Percentiles rank a stretch among this genome's conserved stretches.
These are phyloP conservation scores for Lasioglossum vierecki DNA, from an alignment of 2,888 invertebrate genomes.

Conservation along the genomic window DNA sequence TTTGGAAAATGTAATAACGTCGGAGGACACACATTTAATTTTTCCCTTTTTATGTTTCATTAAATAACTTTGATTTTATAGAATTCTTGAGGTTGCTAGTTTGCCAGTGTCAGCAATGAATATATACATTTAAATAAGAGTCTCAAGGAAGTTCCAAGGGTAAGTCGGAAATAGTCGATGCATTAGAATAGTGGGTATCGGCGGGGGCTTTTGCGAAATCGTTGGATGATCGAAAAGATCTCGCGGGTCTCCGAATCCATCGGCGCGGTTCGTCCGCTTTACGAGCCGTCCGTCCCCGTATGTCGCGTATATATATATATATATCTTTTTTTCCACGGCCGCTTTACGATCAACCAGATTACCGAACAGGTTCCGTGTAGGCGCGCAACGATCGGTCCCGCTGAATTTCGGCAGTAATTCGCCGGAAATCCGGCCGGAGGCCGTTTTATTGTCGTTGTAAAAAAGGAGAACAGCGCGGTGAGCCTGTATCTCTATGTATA, in stretches of 20 bases:
- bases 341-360: conserved; percentile 56
- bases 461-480: conserved; percentile 47
- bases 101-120: too few species aligned
- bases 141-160: background rate
- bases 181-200: background rate
- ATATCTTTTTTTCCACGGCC: conserved; percentile 9
- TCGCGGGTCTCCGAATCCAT: background rate
- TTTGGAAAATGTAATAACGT: too few species aligned
- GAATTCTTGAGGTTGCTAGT: too few species aligned
- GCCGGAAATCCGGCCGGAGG: conserved; percentile 60
- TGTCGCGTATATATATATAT: background rate
- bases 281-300: background rate
- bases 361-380: conserved; percentile 30
- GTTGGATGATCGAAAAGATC: background rate
- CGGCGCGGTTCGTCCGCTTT: background rate
- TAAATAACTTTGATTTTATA: too few species aligned
- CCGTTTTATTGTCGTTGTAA: conserved; percentile 68
- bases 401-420: conserved; percentile 67
- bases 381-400: conserved; percentile 45
- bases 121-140: too few species aligned
- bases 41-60: too few species aligned
- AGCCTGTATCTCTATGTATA: background rate
- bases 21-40: too few species aligned
- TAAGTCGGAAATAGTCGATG: background rate
- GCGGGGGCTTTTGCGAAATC: background rate